Conservation (phyloP, 2,888 invertebrate genomes). For the Parnassius orleans region DNA sequence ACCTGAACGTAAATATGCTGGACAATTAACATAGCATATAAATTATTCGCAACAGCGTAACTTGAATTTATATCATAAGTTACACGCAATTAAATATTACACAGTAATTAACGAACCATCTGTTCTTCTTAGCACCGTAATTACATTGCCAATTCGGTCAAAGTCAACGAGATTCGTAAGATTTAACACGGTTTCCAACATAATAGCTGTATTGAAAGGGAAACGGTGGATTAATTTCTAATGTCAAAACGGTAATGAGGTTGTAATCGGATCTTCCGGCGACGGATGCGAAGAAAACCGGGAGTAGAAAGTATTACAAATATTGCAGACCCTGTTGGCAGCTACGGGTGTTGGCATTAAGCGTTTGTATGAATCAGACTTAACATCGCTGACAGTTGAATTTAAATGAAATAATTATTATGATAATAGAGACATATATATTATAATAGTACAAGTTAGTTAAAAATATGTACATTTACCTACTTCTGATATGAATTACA, state of each 20-base stretch:
- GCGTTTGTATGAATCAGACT: not conserved
- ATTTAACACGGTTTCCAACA: constrained; percentile 26
- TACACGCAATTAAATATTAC: constrained; percentile 3
- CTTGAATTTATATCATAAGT: not conserved
- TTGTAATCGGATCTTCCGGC: constrained; percentile 67
- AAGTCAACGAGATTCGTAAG: constrained; percentile 11
- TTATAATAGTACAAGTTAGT: no score
- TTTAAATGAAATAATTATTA: no score
- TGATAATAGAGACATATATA: no score
- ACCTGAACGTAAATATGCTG: no score
- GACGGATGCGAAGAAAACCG: constrained; percentile 33
- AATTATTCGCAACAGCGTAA: not conserved
- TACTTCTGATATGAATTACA: no score
- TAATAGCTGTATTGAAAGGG: constrained; percentile 39
- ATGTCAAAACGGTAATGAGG: constrained; percentile 54
- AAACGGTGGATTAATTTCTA: constrained; percentile 50
- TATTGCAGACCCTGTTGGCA: constrained; percentile 51
- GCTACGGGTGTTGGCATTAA: constrained; percentile 40
- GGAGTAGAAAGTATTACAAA: constrained; percentile 61
- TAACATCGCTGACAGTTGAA: not conserved
- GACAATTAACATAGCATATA: no score
- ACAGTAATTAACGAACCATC: not conserved
- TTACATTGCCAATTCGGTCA: constrained; percentile 13
- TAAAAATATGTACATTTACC: no score
- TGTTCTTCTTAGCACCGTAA: constrained; percentile 6